Conservation (phyloP, 1,140 invertebrate species). For the Protaetia brevitarsis region DNA sequence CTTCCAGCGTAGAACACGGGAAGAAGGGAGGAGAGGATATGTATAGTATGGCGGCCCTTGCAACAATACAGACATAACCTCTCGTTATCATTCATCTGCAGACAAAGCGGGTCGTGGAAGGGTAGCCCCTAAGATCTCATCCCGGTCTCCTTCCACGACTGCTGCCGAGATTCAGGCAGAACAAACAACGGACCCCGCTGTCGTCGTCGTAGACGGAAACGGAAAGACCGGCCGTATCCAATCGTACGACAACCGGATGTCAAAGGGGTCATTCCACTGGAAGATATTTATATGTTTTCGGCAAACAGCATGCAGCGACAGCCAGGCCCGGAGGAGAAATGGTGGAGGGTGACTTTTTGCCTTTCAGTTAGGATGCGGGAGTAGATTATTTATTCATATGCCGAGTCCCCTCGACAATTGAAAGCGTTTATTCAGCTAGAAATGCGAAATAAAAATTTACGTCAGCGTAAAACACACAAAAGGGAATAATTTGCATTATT, state of each 20-base stretch:
- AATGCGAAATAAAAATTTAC: conserved; percentile 20
- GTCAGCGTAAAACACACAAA: conserved; percentile 7
- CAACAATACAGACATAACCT: conserved; percentile 36
- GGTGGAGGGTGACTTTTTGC: conserved; percentile 37
- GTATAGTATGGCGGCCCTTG: too few species aligned
- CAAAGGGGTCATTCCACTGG: conserved; percentile 42
- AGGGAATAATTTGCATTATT: conserved; percentile 15
- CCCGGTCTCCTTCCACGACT: conserved; percentile 16
- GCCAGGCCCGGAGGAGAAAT: background rate
- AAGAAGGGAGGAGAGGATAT: background rate
- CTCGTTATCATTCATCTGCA: conserved; percentile 40
- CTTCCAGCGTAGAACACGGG: too few species aligned
- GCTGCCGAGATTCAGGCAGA: conserved; percentile 21
- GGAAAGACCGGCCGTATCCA: conserved; percentile 37
- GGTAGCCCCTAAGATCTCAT: conserved; percentile 24
- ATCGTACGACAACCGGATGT: conserved; percentile 40
- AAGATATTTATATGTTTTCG: conserved; percentile 42
- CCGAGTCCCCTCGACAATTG: conserved; percentile 9
- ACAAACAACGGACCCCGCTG: conserved; percentile 33
- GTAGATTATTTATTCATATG: conserved; percentile 35
- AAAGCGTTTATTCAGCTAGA: conserved; percentile 20
- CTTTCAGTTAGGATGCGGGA: conserved; percentile 28
- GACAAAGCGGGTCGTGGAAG: conserved; percentile 30
- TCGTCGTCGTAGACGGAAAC: conserved; percentile 32
- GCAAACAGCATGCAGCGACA: conserved; percentile 28